Base-by-base conservation (phyloP, 2,113 vertebrate genomes). In the Tinamus guttatus region DNA sequence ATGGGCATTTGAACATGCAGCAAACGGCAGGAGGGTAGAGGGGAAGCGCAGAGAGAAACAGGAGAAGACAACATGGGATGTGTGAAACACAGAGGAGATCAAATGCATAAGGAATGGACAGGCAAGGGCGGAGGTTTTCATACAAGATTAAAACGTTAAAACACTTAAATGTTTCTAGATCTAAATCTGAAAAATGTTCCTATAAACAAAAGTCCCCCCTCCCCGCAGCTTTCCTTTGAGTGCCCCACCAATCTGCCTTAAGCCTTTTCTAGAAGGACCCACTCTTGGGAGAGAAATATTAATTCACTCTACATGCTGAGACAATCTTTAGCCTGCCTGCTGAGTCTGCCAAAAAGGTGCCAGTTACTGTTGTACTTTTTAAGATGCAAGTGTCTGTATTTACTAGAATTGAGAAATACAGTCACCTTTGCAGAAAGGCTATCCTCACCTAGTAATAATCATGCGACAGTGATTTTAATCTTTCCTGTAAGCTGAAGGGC, bases 301-400 rank as follows among this genome's bases (percentile, higher is more conserved):
- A 92, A 88, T 94, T 93, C 85, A 38, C 75, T 84, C 65, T 95
- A 27, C 93, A 86, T 90, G 93, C 95, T 71, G 85, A 97, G 94
- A 78, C 96, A 96, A 51, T 95, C 92, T 97, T 95, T 96, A 92
- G 88, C 92, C 94, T 96, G 95, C 93, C 93, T 96, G 90, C 90
- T 52, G 80, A 88, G 88, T 58, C 93, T 96, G 95, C 93, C 93
- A 95, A 62, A 90, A 93, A 95, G 71, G 88, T 94, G 93, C 92
- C 93, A 96, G 91, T 94, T 90, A 79, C 54, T 93, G 81, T 80
- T 89, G 69, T 90, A 43, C 76, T 86, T 91, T 68, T 95, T 58
- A 90, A 90, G 76, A 71, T 68, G 13, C 38, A 40, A 93, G 36
- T 91, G 83, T 88, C 73, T 90, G 77, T 63, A 36, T 95, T 92